Evolutionary conservation across 1,140 invertebrate genomes (phyloP), one percentile per base, ranked within the genome.

Genomic region (Hyles vespertilio): DNA sequence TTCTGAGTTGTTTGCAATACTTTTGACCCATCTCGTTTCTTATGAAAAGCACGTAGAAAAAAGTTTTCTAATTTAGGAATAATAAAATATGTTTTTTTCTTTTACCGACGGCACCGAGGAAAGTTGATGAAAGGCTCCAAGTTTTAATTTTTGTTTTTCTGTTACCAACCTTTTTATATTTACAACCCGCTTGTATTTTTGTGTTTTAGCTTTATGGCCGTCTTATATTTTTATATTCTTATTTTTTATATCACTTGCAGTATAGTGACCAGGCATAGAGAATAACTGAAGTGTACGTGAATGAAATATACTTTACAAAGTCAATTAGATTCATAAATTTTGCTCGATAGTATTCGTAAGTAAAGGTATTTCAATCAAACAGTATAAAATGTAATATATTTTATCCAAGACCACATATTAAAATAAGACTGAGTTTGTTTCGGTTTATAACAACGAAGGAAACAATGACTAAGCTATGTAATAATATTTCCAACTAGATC

Each of bases 31-130:
- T 63, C 57, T 57, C 57, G 44, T 56, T 54, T 63, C 51, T 58
- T 55, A 55, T 61, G 44, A 58, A 60, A 61, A 65, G 40, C 55
- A 61, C 56, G 63, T 58, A 65, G 47, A 65, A 69, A 67, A 72
- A 79, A 80, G 63, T 78, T 80, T 80, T 78, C 70, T 78, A 80
- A 80, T 80, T 78, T 80, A 74, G 62, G 75, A 76, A 77, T 74
- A 73, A 76, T 69, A 76, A 76, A 78, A 74, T 71, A 79, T 71
- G 66, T 73, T 71, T 75, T 72, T 69, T 70, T 68, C 58, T 63
- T 75, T 67, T 58, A 75, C 59, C 67, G 63, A 64, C 65, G 62
- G 67, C 66, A 70, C 65, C 58, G 65, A 65, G 57, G 52, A 66
- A 72, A 72, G 63, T 68, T 73, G 69, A 72, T 72, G 69, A 72